Evolutionary conservation across 2,113 vertebrate species (phyloP).

Genomic region (Microcebus murinus): DNA sequence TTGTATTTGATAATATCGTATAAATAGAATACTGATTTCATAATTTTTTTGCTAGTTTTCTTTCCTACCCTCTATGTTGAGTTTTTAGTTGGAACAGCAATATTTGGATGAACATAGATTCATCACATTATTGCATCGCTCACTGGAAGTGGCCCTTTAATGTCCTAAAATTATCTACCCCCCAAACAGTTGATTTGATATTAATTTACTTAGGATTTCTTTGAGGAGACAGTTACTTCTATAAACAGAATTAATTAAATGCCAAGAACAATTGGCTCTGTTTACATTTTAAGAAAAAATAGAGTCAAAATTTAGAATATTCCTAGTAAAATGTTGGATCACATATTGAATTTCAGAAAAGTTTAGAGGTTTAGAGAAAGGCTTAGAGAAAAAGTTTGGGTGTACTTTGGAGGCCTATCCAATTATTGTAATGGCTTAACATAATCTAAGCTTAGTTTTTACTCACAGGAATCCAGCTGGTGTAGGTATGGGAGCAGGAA

Average conservation of each 20-base stretch:
- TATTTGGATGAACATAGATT: neutral
- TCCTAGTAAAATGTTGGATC: neutral
- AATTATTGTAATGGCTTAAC: neutral
- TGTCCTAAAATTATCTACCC: neutral
- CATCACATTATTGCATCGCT: neutral
- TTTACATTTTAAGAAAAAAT: conserved; percentile 28
- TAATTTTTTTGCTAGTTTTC: neutral
- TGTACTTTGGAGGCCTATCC: neutral
- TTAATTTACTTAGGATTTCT: conserved; percentile 36
- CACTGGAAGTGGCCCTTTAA: neutral
- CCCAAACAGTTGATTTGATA: neutral
- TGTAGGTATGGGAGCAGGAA: accelerated
- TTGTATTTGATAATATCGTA: neutral
- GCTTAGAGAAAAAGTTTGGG: neutral
- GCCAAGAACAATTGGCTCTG: neutral
- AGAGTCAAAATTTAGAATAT: conserved; percentile 30
- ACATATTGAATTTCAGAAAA: neutral
- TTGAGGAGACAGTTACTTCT: conserved; percentile 14
- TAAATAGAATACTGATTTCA: neutral
- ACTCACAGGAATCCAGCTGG: neutral
- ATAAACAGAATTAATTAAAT: conserved; percentile 40
- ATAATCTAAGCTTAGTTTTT: neutral
- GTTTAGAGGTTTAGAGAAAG: neutral
- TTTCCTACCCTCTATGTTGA: neutral
- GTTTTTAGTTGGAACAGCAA: neutral